These are phyloP conservation scores for Parauchenoglanis punctatus DNA, from an alignment of 2,797 vertebrate genomes.

Conservation along the genomic window DNA sequence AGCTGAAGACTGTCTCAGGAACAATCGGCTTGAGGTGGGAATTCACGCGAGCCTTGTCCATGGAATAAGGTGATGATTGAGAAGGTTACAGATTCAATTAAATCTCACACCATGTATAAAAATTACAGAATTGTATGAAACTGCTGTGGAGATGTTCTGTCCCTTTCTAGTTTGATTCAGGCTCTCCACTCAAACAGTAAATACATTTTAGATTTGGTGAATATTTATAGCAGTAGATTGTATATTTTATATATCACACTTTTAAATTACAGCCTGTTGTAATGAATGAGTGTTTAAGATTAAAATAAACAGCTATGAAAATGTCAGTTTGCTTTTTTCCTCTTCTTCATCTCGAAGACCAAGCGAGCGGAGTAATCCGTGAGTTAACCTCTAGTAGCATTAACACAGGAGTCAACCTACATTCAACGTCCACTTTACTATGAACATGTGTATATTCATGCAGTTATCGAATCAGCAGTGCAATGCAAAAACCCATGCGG, in stretches of 20 bases:
- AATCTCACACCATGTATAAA: not conserved
- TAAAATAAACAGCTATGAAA: not conserved
- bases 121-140: not conserved
- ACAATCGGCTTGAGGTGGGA: not conserved
- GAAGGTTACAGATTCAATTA: too few species aligned
- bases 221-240: not conserved
- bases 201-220: not conserved
- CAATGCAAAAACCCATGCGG: too few species aligned
- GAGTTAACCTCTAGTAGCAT: not conserved
- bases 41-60: too few species aligned
- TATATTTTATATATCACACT: not conserved
- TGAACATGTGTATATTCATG: not conserved
- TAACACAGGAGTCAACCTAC: not conserved
- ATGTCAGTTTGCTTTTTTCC: not conserved
- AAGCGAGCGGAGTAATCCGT: not conserved
- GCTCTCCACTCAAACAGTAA: not conserved
- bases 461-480: not conserved
- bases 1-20: not conserved
- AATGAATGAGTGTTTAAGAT: not conserved
- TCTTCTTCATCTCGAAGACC: not conserved
- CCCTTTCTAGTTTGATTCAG: not conserved
- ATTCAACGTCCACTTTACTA: too few species aligned
- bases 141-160: not conserved
- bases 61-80: not conserved
- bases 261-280: not conserved